These are phyloP conservation scores for Schlechtendalia chinensis DNA, from an alignment of 1,140 invertebrate genomes.

Conservation along the genomic window DNA sequence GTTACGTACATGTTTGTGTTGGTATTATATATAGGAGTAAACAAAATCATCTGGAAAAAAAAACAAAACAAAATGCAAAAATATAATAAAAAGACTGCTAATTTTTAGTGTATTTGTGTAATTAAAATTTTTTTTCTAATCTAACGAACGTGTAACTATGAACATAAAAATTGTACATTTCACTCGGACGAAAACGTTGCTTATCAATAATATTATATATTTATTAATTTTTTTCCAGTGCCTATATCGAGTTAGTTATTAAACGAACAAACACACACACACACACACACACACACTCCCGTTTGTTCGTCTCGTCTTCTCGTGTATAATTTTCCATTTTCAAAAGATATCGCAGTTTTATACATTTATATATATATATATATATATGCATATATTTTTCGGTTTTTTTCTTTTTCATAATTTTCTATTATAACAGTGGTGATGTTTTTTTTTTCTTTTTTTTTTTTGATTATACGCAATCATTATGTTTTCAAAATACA, in stretches of 20 bases:
- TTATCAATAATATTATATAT: neutral
- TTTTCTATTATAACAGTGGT: neutral
- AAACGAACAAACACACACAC: no score
- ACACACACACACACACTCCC: neutral
- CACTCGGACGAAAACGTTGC: neutral
- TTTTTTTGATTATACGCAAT: constrained; percentile 32
- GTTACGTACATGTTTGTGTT: constrained; percentile 11
- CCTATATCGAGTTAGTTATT: neutral
- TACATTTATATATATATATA: constrained; percentile 20
- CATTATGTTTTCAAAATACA: neutral
- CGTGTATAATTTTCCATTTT: constrained; percentile 14
- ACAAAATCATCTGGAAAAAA: constrained; percentile 13
- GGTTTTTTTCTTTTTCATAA: neutral
- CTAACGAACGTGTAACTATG: constrained; percentile 9
- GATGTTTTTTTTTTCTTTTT: neutral
- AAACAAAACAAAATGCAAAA: constrained; percentile 2
- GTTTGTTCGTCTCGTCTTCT: neutral
- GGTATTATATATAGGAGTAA: neutral
- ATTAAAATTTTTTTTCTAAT: constrained; percentile 29
- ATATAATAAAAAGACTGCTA: constrained; percentile 35
- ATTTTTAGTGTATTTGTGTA: constrained; percentile 44
- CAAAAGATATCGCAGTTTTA: constrained; percentile 44
- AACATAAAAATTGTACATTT: constrained; percentile 30
- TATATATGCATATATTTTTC: neutral
- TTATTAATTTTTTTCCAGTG: no score